Evolutionary conservation across 2,797 vertebrate genomes (phyloP), one percentile per base, ranked within the genome.

Genomic region (Basileuterus tristriatus): DNA sequence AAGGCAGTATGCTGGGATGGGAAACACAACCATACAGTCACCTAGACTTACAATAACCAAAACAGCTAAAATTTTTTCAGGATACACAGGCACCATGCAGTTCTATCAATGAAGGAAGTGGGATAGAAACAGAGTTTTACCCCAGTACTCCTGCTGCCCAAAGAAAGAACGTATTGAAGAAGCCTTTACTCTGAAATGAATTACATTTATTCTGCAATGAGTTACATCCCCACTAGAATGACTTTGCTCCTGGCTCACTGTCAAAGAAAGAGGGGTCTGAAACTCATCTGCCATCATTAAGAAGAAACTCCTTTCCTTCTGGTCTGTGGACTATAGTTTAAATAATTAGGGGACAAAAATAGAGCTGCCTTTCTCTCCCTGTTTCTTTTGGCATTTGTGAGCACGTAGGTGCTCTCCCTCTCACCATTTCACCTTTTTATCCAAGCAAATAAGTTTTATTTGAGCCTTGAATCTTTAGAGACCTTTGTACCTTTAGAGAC

Each of bases 1-100:
- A 21, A 84, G 46, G 14, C n/a, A 83, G 30, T 30, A 60, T 55
- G 29, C 43, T 56, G 15, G 56, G 44, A 43, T 34, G 9, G 18
- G 4, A 14, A 49, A 32, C 1, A 3, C 18, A n/a, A 41, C 18
- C 1, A 1, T 50, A 9, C 43, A 32, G 18, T 36, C 30, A 46
- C 36, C 9, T 37, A 32, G 36, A 90, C 29, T 26, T 65, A 29
- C 19, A 36, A 16, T 30, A 79, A 39, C 46, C 52, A 59, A 91
- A 50, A 27, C 15, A 85, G 26, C 12, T 72, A 11, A 60, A 75
- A 58, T 30, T 43, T 2, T 62, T 83, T 87, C 27, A 36, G 34
- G 12, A 29, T 52, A 6, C 14, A 26, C 4, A 6, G 8, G 6
- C 20, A 41, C 12, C 11, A 27, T 24, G 10, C 13, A 32, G 12